phyloP scores from a whole-genome alignment of 2,797 vertebrate genomes.

The Phoebastria nigripes region DNA sequence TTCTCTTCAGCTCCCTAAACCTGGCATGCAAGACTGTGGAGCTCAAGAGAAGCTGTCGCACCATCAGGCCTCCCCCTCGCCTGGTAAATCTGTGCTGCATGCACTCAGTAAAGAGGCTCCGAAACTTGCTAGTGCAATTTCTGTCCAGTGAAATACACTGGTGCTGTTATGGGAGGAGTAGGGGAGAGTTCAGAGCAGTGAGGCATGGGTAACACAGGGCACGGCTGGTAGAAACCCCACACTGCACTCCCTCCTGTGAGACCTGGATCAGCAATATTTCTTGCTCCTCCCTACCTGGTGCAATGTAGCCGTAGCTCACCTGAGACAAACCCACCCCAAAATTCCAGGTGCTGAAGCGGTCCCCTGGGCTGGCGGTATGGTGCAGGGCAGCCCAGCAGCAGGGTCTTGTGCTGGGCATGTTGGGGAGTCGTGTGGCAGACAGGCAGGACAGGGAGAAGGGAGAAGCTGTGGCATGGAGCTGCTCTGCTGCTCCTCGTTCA shows the following conservation, averaged over 20 bases:
- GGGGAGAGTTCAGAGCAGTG: not conserved
- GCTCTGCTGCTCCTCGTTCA: not conserved
- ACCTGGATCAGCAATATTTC: not conserved
- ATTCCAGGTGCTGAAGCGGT: not conserved
- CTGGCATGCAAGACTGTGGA: not conserved
- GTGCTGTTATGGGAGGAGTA: not conserved
- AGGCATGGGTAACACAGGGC: not conserved
- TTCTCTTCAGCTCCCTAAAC: not conserved
- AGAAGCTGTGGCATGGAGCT: not conserved
- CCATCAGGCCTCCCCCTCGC: not conserved
- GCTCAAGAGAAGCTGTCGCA: not conserved
- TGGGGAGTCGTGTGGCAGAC: not conserved
- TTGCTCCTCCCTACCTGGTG: not conserved
- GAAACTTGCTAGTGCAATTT: not conserved
- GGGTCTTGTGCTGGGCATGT: not conserved
- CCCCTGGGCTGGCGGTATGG: not conserved
- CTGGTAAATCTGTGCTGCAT: not conserved
- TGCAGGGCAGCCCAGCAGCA: not conserved
- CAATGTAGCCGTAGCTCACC: not conserved
- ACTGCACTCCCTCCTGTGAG: not conserved
- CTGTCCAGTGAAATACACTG: not conserved
- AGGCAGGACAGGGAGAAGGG: not conserved
- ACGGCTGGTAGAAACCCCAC: not conserved
- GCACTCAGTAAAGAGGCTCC: not conserved
- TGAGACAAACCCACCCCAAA: not conserved